Evolutionary conservation across 2,797 vertebrate genomes (phyloP).

Genomic region (Poecilia velifera): DNA sequence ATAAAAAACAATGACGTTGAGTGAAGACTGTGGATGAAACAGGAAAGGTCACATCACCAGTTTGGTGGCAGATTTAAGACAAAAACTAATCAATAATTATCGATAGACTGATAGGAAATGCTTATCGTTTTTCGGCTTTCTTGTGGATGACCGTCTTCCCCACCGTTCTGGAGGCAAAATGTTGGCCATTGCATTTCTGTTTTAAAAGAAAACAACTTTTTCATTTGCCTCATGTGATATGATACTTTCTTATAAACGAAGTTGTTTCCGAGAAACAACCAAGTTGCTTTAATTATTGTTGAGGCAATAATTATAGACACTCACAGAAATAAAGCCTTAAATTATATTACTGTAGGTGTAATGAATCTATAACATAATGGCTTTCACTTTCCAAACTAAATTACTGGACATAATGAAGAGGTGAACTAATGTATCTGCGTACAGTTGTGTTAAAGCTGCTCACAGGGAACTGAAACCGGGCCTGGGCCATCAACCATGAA

Average conservation of each 20-base stretch:
- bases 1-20: too few species aligned
- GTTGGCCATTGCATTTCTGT: neutral
- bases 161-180: neutral
- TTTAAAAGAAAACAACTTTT: neutral
- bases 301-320: neutral
- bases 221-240: neutral
- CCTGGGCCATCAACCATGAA: constrained; percentile 23
- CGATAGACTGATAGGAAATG: too few species aligned
- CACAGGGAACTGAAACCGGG: neutral
- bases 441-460: neutral
- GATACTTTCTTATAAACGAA: neutral
- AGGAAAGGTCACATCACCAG: too few species aligned
- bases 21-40: too few species aligned
- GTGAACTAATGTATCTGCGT: neutral
- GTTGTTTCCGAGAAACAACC: neutral
- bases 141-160: neutral
- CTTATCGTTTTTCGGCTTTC: neutral
- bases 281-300: too few species aligned
- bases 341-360: neutral
- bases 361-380: neutral
- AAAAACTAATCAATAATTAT: too few species aligned
- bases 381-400: neutral
- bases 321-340: neutral
- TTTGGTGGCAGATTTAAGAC: too few species aligned
- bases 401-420: neutral